Evolutionary conservation across 2,888 invertebrate species (phyloP).

Genomic region (Pomacea canaliculata): DNA sequence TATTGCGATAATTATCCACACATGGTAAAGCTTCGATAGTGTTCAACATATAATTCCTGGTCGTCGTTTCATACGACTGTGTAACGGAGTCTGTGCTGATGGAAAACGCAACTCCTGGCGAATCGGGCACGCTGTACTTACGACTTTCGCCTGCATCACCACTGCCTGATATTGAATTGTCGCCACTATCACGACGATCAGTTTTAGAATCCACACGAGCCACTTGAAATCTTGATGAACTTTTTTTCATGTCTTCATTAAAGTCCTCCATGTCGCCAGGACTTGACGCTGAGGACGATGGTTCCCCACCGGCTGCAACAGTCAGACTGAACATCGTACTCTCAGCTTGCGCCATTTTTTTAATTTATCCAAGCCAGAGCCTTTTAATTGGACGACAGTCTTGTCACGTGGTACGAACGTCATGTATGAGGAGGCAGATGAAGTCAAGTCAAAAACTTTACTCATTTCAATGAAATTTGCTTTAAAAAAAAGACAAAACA

Average conservation of each 20-base stretch:
- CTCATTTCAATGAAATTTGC: too few species aligned
- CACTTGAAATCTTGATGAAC: constrained; percentile 56
- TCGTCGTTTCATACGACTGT: constrained; percentile 32
- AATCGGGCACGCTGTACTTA: constrained; percentile 29
- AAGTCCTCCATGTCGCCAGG: constrained; percentile 25
- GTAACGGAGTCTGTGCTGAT: constrained; percentile 35
- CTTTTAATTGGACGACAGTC: not conserved
- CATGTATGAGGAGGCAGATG: too few species aligned
- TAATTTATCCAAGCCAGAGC: constrained; percentile 8
- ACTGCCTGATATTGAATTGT: not conserved
- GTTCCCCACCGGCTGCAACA: not conserved
- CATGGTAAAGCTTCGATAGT: constrained; percentile 60
- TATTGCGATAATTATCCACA: constrained; percentile 60
- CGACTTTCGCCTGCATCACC: constrained; percentile 11
- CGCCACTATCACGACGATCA: constrained; percentile 28
- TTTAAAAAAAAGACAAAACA: too few species aligned
- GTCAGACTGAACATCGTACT: not conserved
- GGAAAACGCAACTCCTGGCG: constrained; percentile 37
- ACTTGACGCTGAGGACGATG: constrained; percentile 10
- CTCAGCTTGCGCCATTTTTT: constrained; percentile 36
- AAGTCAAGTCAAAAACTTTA: too few species aligned
- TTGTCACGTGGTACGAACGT: too few species aligned
- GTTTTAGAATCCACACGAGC: constrained; percentile 56
- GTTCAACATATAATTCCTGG: constrained; percentile 54
- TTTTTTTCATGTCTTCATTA: constrained; percentile 40